Evolutionary conservation across 2,797 vertebrate genomes (phyloP), one percentile per base, ranked within the genome.

Genomic region (Pyrocephalus nanus): DNA sequence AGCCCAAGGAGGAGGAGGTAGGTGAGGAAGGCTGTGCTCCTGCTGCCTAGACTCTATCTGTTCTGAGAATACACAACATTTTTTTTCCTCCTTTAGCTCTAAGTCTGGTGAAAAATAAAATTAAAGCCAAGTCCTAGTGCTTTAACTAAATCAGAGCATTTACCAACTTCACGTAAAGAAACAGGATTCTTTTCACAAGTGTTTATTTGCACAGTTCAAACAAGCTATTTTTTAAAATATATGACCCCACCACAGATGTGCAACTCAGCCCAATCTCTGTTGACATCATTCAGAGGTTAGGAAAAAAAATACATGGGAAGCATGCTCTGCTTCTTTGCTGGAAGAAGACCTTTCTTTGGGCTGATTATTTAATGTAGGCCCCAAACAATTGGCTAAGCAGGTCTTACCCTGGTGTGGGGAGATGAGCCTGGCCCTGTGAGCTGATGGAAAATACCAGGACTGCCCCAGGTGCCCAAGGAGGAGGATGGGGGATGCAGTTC

Each of bases 201-300:
- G 79, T 86, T 94, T 95, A 65, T 93, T 94, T 95, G 73, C 40
- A 65, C 67, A 82, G n/a, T 36, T 88, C 74, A 73, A 78, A 88
- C 53, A 75, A 80, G 45, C 22, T 65, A 1, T 47, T 79, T 69
- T 80, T 79, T 54, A 53, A 4, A 78, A 94, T n/a, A 70, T 51
- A 66, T 6, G 12, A 93, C 40, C 73, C 50, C 73, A 78, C 73
- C 79, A 64, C 87, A 96, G 76, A 82, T 92, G 69, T 62, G 36
- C 23, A 0, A 61, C 85, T 90, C 60, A 34, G 90, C 70, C 70
- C 89, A 70, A 47, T 73, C 86, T 80, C 69, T 91, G 36, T 53
- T 94, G 87, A 70, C 89, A 75, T 17, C 47, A 26, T 71, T 74
- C 18, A 9, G 60, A 88, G 17, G 34, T 48, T 30, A 74, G 48